Percentiles rank a stretch among this genome's conserved stretches.
Conservation (phyloP, 2,113 vertebrate species). For the Crocuta crocuta region DNA sequence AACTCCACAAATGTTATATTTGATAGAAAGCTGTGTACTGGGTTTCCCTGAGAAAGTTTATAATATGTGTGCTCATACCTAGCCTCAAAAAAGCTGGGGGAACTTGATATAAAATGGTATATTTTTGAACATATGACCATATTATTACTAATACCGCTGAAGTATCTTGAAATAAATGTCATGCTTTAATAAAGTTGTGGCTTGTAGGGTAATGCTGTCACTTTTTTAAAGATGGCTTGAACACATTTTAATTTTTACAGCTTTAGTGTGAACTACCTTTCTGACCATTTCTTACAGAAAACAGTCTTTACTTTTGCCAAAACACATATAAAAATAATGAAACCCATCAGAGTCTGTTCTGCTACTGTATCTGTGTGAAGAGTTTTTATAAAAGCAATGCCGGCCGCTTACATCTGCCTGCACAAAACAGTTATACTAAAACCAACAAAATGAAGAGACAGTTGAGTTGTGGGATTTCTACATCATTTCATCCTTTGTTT, state of each 20-base stretch:
- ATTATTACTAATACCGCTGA: not conserved
- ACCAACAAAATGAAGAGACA: not conserved
- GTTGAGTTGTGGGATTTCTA: not conserved
- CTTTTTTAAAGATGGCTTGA: not conserved
- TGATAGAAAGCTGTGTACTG: not conserved
- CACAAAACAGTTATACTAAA: not conserved
- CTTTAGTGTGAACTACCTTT: not conserved
- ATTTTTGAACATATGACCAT: not conserved
- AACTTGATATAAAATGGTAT: not conserved
- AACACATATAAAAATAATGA: not conserved
- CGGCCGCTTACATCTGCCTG: not conserved
- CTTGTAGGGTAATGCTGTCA: not conserved
- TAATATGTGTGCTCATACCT: not conserved
- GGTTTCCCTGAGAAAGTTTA: not conserved
- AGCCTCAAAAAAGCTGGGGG: not conserved
- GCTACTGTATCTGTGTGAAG: not conserved
- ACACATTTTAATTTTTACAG: not conserved
- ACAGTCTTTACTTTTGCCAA: not conserved
- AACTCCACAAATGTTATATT: not conserved
- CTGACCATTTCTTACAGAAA: not conserved
- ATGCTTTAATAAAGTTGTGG: too few species aligned
- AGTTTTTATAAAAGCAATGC: not conserved
- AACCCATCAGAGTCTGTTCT: not conserved
- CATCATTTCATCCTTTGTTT: not conserved
- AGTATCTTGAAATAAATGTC: not conserved